Percentiles rank a stretch among this genome's conserved stretches.
Evolutionary conservation across 2,113 vertebrate genomes (phyloP).

Genomic region (Oncorhynchus kisutch): DNA sequence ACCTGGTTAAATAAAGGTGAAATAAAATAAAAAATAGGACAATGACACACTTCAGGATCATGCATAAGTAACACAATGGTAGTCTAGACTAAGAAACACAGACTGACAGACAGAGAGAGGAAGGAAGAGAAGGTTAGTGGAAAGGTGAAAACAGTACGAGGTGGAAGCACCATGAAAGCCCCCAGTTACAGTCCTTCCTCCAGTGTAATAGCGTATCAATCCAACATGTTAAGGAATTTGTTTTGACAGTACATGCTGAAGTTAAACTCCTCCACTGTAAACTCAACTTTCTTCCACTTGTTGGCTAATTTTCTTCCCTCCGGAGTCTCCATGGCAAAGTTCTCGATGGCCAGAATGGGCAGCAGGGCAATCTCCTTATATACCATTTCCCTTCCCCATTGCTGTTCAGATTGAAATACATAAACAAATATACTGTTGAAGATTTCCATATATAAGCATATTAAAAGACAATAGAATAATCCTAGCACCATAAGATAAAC

Average conservation of each 20-base stretch:
- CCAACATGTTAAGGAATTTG: conserved; percentile 5
- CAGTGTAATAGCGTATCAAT: too few relatives aligned
- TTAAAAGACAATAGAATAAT: background rate
- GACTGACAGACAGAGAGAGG: background rate
- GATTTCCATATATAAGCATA: background rate
- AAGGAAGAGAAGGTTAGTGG: too few relatives aligned
- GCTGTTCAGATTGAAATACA: conserved; percentile 58
- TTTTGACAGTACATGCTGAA: conserved; percentile 69
- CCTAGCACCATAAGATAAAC: background rate
- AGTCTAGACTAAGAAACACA: background rate
- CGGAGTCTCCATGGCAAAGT: conserved; percentile 79
- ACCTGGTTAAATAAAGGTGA: too few relatives aligned
- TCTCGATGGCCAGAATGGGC: conserved; percentile 78
- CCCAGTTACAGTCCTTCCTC: too few relatives aligned
- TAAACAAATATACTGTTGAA: background rate
- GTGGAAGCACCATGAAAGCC: too few relatives aligned
- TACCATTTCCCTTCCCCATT: conserved; percentile 89
- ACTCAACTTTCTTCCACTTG: conserved; percentile 85
- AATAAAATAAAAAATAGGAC: background rate
- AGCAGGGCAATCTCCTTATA: conserved; percentile 78
- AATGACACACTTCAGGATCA: background rate
- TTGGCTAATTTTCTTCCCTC: conserved; percentile 59
- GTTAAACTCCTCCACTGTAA: conserved; percentile 77
- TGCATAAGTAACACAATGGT: background rate
- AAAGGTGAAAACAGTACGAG: too few relatives aligned